Percentiles rank a stretch among this genome's conserved stretches.
Conservation (phyloP, 2,888 invertebrate genomes). For the Microchrysa polita region DNA sequence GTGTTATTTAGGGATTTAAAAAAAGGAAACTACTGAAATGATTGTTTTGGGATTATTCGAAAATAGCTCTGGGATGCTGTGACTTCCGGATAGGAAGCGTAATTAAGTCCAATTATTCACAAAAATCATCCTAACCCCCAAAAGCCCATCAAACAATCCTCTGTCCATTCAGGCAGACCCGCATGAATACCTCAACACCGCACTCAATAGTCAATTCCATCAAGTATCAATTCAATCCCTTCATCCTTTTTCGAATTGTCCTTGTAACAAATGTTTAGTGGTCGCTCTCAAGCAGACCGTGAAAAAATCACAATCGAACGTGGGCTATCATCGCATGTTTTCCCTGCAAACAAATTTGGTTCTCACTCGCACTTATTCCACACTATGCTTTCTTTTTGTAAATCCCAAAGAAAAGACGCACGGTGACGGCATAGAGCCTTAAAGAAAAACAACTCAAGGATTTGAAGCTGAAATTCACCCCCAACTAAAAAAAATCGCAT, state of each 20-base stretch:
- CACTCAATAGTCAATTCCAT: constrained; percentile 10
- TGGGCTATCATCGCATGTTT: neutral
- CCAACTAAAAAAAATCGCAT: neutral
- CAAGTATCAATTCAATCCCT: constrained; percentile 12
- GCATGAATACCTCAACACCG: neutral
- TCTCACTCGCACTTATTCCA: too few species aligned
- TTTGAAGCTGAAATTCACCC: neutral
- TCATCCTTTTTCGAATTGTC: neutral
- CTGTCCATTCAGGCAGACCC: neutral
- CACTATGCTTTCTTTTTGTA: too few species aligned
- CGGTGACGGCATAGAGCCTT: too few species aligned
- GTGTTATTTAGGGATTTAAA: neutral
- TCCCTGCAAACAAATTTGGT: neutral
- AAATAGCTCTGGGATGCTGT: too few species aligned
- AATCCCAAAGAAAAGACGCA: neutral
- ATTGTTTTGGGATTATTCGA: too few species aligned
- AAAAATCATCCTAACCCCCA: too few species aligned
- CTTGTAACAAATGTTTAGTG: neutral
- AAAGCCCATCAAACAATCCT: too few species aligned
- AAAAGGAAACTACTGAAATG: neutral
- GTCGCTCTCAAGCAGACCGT: neutral
- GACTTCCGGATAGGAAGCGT: too few species aligned
- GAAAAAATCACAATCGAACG: neutral
- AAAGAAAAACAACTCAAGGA: constrained; percentile 1
- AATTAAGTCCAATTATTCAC: too few species aligned